Evolutionary conservation across 2,888 invertebrate species (phyloP), one percentile per base, ranked within the genome.

Genomic region (Plusia festucae): DNA sequence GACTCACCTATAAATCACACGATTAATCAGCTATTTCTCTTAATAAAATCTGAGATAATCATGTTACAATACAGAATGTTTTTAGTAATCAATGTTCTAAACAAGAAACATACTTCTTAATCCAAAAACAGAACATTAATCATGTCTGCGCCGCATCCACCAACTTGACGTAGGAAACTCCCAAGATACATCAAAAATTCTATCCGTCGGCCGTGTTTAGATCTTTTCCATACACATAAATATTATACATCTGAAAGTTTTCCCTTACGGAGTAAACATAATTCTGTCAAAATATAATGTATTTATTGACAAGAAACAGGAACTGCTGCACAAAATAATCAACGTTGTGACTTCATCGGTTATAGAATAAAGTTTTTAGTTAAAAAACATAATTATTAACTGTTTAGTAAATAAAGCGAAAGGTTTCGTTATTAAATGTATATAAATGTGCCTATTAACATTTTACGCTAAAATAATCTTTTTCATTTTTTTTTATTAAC

Each of bases 101-200:
- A 53, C 34, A 57, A 70, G 34, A 73, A 70, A 69, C 60, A 65
- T 70, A 55, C 61, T 67, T 66, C 68, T 70, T 78, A 70, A 69
- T 70, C 53, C 46, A 64, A n/a, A 27, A 69, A 68, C 60, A 49
- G 53, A 53, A 53, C 71, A 79, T 79, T 70, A 79, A 74, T 79
- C 77, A 72, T 74, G 68, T 63, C 69, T 57, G 27, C 79, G 69
- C 71, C 61, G 65, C 73, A 74, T 68, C 63, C 55, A 56, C 58
- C 40, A 60, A 61, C 30, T 65, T 76, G 74, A 79, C 72, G 49
- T 58, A 34, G 65, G 79, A 27, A 76, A 64, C 18, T 78, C 77
- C 79, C 78, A n/a, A 52, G 79, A 74, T 63, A 77, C 78, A 77
- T 79, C 68, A 77, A 79, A 72, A 76, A 77, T 74, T 72, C 74